These are phyloP conservation scores for Entomyzon cyanotis DNA, from an alignment of 2,113 vertebrate genomes.

Conservation along the genomic window DNA sequence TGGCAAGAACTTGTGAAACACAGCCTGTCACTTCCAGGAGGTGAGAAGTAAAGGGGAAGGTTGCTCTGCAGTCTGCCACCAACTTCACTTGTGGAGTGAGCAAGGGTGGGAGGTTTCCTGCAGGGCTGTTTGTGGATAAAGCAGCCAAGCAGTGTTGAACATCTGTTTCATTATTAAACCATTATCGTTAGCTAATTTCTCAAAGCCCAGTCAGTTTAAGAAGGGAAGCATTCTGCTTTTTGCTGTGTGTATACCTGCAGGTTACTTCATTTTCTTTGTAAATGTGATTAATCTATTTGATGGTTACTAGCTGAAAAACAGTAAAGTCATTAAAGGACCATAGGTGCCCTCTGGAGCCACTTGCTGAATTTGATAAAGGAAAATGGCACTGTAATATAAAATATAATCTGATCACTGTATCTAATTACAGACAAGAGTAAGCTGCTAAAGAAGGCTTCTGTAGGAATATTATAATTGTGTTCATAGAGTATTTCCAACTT, in stretches of 20 bases:
- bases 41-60: not conserved
- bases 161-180: conserved; percentile 60
- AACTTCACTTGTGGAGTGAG: not conserved
- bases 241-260: not conserved
- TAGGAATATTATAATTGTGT: conserved; percentile 44
- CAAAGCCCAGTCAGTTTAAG: not conserved
- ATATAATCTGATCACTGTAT: conserved; percentile 32
- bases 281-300: not conserved
- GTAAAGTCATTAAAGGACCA: not conserved
- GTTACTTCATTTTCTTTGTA: conserved; percentile 10
- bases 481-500: conserved; percentile 46
- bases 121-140: not conserved
- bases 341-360: conserved; percentile 22
- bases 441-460: conserved; percentile 12
- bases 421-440: conserved; percentile 56
- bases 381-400: conserved; percentile 35
- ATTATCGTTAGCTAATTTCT: conserved; percentile 46
- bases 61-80: not conserved
- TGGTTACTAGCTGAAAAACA: conserved; percentile 9
- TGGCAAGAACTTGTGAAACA: not conserved
- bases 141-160: not conserved
- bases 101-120: not conserved
- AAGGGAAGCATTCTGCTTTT: not conserved
- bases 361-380: conserved; percentile 31
- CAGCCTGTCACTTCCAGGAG: conserved; percentile 6